Conservation (phyloP, 1,140 invertebrate genomes). For the Euborellia annulipes region DNA sequence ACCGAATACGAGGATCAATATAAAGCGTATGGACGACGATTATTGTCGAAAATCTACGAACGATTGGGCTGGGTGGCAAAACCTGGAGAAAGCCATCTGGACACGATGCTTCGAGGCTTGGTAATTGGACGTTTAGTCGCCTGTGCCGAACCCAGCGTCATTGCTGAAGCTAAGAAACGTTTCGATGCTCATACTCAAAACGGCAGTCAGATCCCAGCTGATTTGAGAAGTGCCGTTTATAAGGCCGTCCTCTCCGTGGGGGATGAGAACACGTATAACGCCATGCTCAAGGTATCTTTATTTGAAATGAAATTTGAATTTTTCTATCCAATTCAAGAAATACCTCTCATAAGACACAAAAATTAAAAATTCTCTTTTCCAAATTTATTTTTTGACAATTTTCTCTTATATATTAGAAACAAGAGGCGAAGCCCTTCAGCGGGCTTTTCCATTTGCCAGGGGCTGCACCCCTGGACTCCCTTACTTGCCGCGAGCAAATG, state of each 20-base stretch:
- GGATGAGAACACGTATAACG: conserved; percentile 50
- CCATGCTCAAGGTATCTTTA: conserved; percentile 59
- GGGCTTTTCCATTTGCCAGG: too few species aligned
- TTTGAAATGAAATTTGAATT: too few species aligned
- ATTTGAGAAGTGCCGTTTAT: conserved; percentile 77
- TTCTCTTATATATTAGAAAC: too few species aligned
- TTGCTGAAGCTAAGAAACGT: conserved; percentile 55
- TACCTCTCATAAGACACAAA: too few species aligned
- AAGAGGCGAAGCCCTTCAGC: too few species aligned
- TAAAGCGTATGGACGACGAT: conserved; percentile 49
- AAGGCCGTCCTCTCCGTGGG: conserved; percentile 59
- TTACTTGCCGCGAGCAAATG: too few species aligned
- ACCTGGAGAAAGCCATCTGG: conserved; percentile 60
- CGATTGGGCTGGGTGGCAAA: conserved; percentile 64
- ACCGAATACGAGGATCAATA: conserved; percentile 57
- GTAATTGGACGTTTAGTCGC: conserved; percentile 66
- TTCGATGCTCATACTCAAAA: conserved; percentile 54
- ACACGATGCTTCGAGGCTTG: conserved; percentile 67
- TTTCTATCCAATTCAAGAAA: too few species aligned
- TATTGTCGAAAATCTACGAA: conserved; percentile 51
- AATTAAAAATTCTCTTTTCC: too few species aligned
- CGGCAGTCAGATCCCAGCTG: conserved; percentile 55
- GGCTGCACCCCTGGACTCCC: too few species aligned
- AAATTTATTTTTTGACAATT: too few species aligned
- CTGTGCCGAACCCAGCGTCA: conserved; percentile 57